Evolutionary conservation across 2,888 invertebrate genomes (phyloP).

Genomic region (Alentia gelatinosa): DNA sequence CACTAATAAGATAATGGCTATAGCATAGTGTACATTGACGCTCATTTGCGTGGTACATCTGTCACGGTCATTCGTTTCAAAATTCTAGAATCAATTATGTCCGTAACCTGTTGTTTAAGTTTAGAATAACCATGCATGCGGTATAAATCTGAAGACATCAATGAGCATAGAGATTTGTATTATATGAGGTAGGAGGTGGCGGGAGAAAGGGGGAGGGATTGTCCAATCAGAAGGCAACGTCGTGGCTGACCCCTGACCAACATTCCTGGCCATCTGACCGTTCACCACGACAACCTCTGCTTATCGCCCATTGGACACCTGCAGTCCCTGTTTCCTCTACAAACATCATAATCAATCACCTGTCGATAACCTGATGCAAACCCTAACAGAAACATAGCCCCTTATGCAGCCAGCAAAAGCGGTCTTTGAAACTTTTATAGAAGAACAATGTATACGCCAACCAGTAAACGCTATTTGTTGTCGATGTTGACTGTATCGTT

Average conservation of each 20-base stretch:
- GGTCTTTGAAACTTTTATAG: too few species aligned
- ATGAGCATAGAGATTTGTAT: too few species aligned
- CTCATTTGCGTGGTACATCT: too few species aligned
- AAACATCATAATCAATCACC: background rate
- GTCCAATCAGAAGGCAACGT: background rate
- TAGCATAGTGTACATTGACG: background rate
- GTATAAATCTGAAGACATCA: background rate
- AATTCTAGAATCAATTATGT: too few species aligned
- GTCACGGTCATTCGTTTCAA: too few species aligned
- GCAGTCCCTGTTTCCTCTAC: background rate
- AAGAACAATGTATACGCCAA: too few species aligned
- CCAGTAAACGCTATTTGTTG: too few species aligned
- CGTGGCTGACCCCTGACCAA: background rate
- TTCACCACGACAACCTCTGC: background rate
- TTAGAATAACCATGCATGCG: background rate
- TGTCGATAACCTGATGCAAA: too few species aligned
- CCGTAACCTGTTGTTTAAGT: too few species aligned
- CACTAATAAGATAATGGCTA: background rate
- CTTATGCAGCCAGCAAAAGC: too few species aligned
- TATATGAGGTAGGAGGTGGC: background rate
- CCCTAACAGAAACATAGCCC: too few species aligned
- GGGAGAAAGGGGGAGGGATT: background rate
- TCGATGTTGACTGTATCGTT: too few species aligned
- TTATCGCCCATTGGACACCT: background rate
- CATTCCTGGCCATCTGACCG: background rate